phyloP scores from a whole-genome alignment of 92 coral and sea anemone species.

The Siderastrea siderea region DNA sequence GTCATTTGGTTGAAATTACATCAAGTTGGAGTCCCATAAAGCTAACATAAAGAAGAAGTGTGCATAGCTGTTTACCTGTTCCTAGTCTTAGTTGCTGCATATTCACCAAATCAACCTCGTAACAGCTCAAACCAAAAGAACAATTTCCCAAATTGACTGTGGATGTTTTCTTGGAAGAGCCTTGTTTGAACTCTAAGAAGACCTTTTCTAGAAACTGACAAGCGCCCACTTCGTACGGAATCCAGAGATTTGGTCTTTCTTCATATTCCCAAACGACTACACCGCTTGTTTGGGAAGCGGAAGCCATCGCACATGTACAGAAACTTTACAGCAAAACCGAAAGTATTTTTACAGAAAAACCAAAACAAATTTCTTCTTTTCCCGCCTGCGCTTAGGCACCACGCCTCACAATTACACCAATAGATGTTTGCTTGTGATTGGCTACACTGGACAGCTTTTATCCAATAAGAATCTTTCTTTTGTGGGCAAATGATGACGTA shows the following conservation, averaged over 20 bases:
- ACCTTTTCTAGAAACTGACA: slow-evolving; percentile 63
- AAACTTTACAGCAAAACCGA: background rate
- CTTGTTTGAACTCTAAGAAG: background rate
- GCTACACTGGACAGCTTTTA: background rate
- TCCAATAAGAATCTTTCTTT: slow-evolving; percentile 49
- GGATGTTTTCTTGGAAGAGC: background rate
- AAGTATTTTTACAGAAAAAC: background rate
- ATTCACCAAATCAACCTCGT: slow-evolving; percentile 67
- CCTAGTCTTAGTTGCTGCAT: slow-evolving; percentile 70
- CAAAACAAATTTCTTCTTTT: background rate
- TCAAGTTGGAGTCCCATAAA: no score
- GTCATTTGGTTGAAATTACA: no score
- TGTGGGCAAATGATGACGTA: slow-evolving; percentile 35
- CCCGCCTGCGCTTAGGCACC: slow-evolving; percentile 34
- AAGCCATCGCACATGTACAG: slow-evolving; percentile 11
- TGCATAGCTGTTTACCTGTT: slow-evolving; percentile 64
- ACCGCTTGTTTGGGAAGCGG: slow-evolving; percentile 5
- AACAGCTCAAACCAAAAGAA: slow-evolving; percentile 45
- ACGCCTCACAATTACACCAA: background rate
- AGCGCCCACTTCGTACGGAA: slow-evolving; percentile 75
- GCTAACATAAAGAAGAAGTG: background rate
- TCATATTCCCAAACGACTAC: slow-evolving; percentile 96
- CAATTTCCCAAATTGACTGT: slow-evolving; percentile 69
- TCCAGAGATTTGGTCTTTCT: slow-evolving; percentile 62
- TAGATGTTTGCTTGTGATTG: slow-evolving; percentile 10